Conservation (phyloP, 2,113 vertebrate species). For the Brachionichthys hirsutus region DNA sequence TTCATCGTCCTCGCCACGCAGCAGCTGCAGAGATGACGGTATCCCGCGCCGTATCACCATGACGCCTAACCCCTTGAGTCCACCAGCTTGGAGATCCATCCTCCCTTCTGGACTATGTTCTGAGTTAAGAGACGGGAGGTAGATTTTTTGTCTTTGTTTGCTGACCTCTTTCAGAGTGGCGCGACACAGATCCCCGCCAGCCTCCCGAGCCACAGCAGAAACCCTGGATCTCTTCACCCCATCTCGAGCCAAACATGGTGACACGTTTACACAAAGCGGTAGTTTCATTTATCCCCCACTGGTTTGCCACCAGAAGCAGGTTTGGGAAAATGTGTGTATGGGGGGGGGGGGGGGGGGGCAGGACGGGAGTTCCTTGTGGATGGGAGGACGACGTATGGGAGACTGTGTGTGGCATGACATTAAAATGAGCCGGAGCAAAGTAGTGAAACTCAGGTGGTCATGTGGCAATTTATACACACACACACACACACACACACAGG, state of each 20-base stretch:
- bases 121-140: slow-evolving; percentile 14
- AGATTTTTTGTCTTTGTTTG: slow-evolving; percentile 13
- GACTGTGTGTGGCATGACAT: slow-evolving; percentile 40
- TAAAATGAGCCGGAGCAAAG: slow-evolving; percentile 40
- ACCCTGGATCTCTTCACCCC: slow-evolving; percentile 35
- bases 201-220: slow-evolving; percentile 17
- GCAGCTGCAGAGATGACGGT: slow-evolving; percentile 71
- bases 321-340: slow-evolving; percentile 31
- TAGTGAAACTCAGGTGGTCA: slow-evolving; percentile 44
- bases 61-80: slow-evolving; percentile 63
- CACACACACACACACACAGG: slow-evolving; percentile 25
- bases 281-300: slow-evolving; percentile 47
- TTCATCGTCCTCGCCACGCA: slow-evolving; percentile 33
- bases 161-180: slow-evolving; percentile 5
- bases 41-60: slow-evolving; percentile 41
- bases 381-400: background rate
- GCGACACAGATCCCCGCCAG: background rate
- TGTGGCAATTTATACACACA: slow-evolving; percentile 34
- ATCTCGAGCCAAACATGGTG: slow-evolving; percentile 26
- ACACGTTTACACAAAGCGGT: slow-evolving; percentile 59
- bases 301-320: slow-evolving; percentile 18
- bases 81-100: background rate
- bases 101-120: background rate
- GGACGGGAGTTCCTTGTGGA: slow-evolving; percentile 12
- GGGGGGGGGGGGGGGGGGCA: too few relatives aligned